Conservation (phyloP, 2,797 vertebrate species). For the Leptodactylus fallax region DNA sequence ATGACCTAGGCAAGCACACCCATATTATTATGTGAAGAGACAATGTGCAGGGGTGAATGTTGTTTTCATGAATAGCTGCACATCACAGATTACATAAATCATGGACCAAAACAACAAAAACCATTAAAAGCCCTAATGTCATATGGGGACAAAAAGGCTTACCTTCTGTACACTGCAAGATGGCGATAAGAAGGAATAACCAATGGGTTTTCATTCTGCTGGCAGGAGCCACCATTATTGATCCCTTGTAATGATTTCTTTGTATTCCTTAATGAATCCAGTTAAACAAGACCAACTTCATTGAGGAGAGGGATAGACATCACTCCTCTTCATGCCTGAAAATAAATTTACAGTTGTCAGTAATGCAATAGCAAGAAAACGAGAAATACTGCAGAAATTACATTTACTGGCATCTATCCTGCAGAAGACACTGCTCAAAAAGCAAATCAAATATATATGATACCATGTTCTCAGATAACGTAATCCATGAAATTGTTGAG, state of each 20-base stretch:
- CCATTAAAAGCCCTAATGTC: not conserved
- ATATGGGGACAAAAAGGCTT: conserved; percentile 67
- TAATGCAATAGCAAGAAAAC: conserved; percentile 12
- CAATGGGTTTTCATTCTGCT: conserved; percentile 94
- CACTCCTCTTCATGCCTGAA: conserved; percentile 89
- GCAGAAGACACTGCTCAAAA: not conserved
- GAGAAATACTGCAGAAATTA: conserved; percentile 58
- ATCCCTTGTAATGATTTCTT: conserved; percentile 83
- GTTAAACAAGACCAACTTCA: conserved; percentile 89
- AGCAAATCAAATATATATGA: not conserved
- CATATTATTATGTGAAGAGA: not conserved
- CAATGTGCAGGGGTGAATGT: not conserved
- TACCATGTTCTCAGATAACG: not conserved
- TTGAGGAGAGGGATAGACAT: conserved; percentile 85
- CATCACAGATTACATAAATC: not conserved
- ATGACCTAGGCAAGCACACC: not conserved
- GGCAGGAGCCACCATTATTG: conserved; percentile 93
- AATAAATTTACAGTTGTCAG: conserved; percentile 60
- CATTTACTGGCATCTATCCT: not conserved
- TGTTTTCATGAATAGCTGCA: not conserved
- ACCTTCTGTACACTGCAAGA: conserved; percentile 94
- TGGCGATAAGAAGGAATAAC: conserved; percentile 92
- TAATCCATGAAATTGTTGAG: not conserved
- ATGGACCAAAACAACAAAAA: conserved; percentile 1
- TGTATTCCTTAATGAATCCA: conserved; percentile 86